Evolutionary conservation across 2,113 vertebrate species (phyloP), one percentile per base, ranked within the genome.

Genomic region (Leptocoma aspasia): DNA sequence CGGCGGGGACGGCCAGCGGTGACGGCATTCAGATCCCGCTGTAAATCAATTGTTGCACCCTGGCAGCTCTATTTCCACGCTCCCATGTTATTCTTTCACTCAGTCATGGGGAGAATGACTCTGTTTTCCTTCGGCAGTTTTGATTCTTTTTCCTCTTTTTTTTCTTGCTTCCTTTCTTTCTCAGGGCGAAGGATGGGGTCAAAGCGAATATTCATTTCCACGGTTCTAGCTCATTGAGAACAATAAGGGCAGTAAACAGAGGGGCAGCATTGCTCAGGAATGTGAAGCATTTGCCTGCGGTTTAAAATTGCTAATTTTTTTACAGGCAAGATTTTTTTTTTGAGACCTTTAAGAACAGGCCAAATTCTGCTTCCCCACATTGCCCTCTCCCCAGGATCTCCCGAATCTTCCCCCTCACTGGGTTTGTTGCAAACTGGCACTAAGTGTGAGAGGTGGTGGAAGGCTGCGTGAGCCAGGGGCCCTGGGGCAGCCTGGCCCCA

Each of bases 141-240:
- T 75, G 27, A 33, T 61, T 75, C 83, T 91, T 86, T 82, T 77
- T 79, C 78, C 45, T 83, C 44, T 86, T 73, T 73, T 86, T 60
- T 84, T 89, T 86, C 56, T 83, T 71, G 80, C 42, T 72, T 81
- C 47, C 73, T 81, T 83, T 87, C 70, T 93, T 84, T 94, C 92
- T 82, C 66, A 87, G 84, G 85, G 76, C 33, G 1, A 96, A 81
- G 79, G 91, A 97, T 93, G 91, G 86, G 91, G 90, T 97, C 39
- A 24, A 54, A 52, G 88, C 0, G 18, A 94, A 97, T 89, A 95
- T 95, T 97, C 94, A 76, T 95, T 97, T 95, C 95, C 95, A 94
- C 6, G 31, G 96, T 97, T 97, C 95, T 96, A 97, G 94, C 94
- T 96, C 95, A 90, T 95, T 97, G 94, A 96, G 95, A 96, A 97